phyloP scores from a whole-genome alignment of 2,797 vertebrate species.

The Premnoplex brunnescens region DNA sequence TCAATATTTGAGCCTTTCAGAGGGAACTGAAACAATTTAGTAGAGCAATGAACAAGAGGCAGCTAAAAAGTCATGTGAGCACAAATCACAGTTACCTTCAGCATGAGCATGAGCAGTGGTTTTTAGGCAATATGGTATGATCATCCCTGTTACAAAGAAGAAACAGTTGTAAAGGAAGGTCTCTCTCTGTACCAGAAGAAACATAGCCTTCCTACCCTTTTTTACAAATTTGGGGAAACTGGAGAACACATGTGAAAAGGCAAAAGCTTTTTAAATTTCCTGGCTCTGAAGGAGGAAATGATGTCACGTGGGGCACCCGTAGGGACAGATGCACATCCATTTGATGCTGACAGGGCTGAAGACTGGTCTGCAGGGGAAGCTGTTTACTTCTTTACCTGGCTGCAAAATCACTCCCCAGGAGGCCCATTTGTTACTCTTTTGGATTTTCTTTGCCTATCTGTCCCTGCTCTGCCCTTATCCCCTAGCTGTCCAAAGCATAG shows the following conservation, averaged over 20 bases:
- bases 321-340: rapidly evolving
- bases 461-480: neutral
- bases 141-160: neutral
- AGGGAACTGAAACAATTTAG: neutral
- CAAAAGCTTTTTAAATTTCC: neutral
- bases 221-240: neutral
- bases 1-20: neutral
- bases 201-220: neutral
- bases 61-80: neutral
- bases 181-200: neutral
- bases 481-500: neutral
- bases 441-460: neutral
- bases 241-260: neutral
- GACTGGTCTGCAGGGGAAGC: neutral
- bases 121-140: neutral
- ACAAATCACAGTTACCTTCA: neutral
- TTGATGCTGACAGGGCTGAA: neutral
- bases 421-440: neutral
- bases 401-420: neutral
- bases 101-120: neutral
- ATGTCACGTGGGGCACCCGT: rapidly evolving
- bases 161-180: neutral
- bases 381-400: neutral
- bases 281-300: neutral
- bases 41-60: neutral